Evolutionary conservation across 1,140 invertebrate genomes (phyloP), one percentile per base, ranked within the genome.

Genomic region (Oreohelix idahoensis): DNA sequence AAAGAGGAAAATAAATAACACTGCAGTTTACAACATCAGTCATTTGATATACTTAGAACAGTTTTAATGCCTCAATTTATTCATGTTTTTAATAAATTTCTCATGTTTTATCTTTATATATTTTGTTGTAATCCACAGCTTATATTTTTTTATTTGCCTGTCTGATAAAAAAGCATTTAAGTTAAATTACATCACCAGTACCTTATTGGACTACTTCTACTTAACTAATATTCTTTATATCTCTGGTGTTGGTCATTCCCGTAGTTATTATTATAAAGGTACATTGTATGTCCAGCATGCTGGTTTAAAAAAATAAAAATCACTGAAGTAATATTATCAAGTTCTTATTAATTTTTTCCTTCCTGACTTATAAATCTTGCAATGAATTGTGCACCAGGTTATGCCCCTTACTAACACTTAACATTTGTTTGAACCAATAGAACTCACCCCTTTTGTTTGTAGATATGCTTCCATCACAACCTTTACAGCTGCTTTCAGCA

Each of bases 341-440:
- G 42, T 45, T 45, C 42, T 58, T 58, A 58, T 4, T n/a, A 58
- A n/a, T n/a, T n/a, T n/a, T n/a, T n/a, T n/a, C n/a, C n/a, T 58
- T 23, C 26, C 15, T 58, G 53, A 58, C 53, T 11, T 58, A 58
- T 49, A 49, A 17, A 23, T 58, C 71, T 39, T 42, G 38, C 38
- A 49, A 11, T 74, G 71, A 74, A n/a, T 74, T 39, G 38, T 74
- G 71, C 71, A 74, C 38, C 5, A 49, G 5, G 71, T 74, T 35
- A 42, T 53, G 26, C 11, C 75, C 75, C 20, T 53, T 77, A 49
- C 75, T 53, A 77, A 49, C 49, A 77, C 32, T 53, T n/a, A 77
- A 77, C 75, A 74, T 39, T 35, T 35, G 71, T 74, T 29, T 42
- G 15, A 39, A n/a, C 36, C 42, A 66, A 4, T 20, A 66, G 11